Evolutionary conservation across 1,140 invertebrate genomes (phyloP).

Genomic region (Odontomachus brunneus): DNA sequence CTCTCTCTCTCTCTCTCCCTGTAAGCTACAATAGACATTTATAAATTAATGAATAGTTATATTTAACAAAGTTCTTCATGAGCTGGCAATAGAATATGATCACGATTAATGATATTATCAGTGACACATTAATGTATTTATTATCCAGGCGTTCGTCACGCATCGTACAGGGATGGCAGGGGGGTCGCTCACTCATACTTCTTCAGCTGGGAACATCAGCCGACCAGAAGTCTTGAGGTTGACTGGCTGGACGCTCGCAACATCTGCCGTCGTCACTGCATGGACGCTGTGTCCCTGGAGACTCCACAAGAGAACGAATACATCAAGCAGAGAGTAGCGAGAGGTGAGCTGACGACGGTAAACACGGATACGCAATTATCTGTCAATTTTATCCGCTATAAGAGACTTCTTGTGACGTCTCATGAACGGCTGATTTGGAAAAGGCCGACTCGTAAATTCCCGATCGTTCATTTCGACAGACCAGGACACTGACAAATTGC

Average conservation of each 20-base stretch:
- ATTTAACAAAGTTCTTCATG: background rate
- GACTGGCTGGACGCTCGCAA: slow-evolving; percentile 96
- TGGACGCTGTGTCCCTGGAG: slow-evolving; percentile 96
- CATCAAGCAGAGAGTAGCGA: slow-evolving; percentile 92
- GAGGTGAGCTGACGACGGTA: slow-evolving; percentile 81
- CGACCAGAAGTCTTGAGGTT: slow-evolving; percentile 93
- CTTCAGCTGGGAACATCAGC: slow-evolving; percentile 96
- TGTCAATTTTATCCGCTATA: background rate
- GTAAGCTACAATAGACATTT: slow-evolving; percentile 9
- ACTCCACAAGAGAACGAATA: slow-evolving; percentile 96
- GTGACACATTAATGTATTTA: background rate
- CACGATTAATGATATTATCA: slow-evolving; percentile 27
- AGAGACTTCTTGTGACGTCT: too few species aligned
- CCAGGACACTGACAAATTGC: background rate
- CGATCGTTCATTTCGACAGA: too few species aligned
- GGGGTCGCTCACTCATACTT: slow-evolving; percentile 96
- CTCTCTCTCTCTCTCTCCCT: too few species aligned
- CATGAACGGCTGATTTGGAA: too few species aligned
- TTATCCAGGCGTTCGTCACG: slow-evolving; percentile 91
- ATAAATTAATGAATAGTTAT: background rate
- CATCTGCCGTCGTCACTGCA: slow-evolving; percentile 96
- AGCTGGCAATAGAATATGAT: background rate
- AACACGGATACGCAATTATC: background rate
- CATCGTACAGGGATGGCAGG: slow-evolving; percentile 93
- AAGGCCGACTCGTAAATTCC: background rate